These are phyloP conservation scores for Heterochromis multidens DNA, from an alignment of 2,113 vertebrate genomes.

Conservation along the genomic window DNA sequence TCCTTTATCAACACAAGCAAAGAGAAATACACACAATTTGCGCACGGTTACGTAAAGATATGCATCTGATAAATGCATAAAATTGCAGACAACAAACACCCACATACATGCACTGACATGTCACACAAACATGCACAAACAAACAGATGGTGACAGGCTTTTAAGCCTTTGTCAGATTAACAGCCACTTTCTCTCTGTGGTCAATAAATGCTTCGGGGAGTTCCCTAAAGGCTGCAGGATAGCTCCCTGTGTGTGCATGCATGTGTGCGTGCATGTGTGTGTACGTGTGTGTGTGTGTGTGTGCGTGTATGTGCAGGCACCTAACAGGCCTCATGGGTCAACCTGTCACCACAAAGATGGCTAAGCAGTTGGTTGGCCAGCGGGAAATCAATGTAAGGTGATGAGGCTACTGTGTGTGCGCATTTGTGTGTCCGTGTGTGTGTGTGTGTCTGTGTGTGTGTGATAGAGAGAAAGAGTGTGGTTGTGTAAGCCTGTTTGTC, in stretches of 20 bases:
- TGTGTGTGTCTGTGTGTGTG: neutral
- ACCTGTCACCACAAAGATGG: conserved; percentile 63
- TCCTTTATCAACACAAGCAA: neutral
- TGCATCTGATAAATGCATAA: neutral
- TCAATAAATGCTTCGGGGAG: conserved; percentile 70
- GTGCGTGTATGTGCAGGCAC: neutral
- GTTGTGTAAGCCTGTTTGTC: neutral
- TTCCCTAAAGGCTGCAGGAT: conserved; percentile 54
- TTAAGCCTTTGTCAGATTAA: conserved; percentile 71
- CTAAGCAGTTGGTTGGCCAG: conserved; percentile 66
- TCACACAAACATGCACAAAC: conserved; percentile 9
- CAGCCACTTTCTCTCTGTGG: conserved; percentile 56
- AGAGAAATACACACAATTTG: neutral
- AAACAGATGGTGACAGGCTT: conserved; percentile 51
- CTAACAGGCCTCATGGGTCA: conserved; percentile 69
- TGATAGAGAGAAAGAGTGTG: neutral
- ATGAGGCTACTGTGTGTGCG: conserved; percentile 37
- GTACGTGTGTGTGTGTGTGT: neutral
- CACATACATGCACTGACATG: neutral
- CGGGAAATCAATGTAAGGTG: conserved; percentile 66
- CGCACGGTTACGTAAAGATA: neutral
- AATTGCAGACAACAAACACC: neutral
- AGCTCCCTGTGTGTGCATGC: conserved; percentile 1
- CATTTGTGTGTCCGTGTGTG: neutral
- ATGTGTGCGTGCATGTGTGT: conserved; percentile 9